Conservation (phyloP, 2,888 invertebrate genomes). For the Chouioia cunea region DNA sequence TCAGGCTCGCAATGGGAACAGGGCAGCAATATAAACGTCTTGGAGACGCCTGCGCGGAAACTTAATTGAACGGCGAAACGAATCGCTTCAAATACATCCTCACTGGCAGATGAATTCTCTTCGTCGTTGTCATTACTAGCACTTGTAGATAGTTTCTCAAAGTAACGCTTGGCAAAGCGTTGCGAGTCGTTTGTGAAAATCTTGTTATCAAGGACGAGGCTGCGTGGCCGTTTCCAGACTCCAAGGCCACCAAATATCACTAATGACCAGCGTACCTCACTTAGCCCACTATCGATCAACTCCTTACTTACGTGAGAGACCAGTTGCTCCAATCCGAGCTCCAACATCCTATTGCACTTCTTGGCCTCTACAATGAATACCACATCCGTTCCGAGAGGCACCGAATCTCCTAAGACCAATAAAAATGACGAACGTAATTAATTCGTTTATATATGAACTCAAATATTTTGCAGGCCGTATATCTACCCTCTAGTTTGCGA, state of each 20-base stretch:
- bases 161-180: conserved; percentile 73
- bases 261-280: conserved; percentile 83
- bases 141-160: conserved; percentile 75
- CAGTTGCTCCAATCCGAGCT: conserved; percentile 77
- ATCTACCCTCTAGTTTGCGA: conserved; percentile 73
- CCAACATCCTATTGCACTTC: conserved; percentile 80
- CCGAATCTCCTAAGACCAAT: conserved; percentile 49
- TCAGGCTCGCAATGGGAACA: conserved; percentile 81
- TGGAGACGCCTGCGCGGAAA: conserved; percentile 87
- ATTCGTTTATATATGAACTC: background rate
- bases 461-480: too few relatives aligned
- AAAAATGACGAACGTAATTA: background rate
- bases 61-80: conserved; percentile 79
- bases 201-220: conserved; percentile 79
- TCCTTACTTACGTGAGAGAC: conserved; percentile 79
- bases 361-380: conserved; percentile 92
- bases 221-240: conserved; percentile 79
- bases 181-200: conserved; percentile 74
- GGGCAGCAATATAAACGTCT: conserved; percentile 84
- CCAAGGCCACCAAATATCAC: conserved; percentile 86
- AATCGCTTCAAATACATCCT: conserved; percentile 83
- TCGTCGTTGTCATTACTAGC: too few relatives aligned
- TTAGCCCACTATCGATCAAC: conserved; percentile 74
- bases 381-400: conserved; percentile 83
- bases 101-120: conserved; percentile 68